Base-by-base conservation (phyloP, 1,140 invertebrate genomes). In the Drosophila bocki region DNA sequence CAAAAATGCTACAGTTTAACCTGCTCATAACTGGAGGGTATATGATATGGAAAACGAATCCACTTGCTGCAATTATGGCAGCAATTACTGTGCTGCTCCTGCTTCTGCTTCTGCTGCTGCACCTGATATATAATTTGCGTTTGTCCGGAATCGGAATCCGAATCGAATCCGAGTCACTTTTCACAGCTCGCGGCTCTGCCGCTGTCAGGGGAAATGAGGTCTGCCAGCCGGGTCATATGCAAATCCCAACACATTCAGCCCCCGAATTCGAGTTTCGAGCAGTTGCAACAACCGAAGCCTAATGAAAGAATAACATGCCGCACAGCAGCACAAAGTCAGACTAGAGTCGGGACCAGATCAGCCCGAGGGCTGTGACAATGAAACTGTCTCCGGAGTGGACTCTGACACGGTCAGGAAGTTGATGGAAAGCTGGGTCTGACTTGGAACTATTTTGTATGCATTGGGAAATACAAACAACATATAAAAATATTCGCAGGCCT, bases 11-110 rank as follows among this genome's bases (percentile, higher is more conserved):
- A 71, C 74, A 79, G 84, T 78, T 87, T 78, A 78, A 81, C 85
- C 87, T 84, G 84, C 84, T 88, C 84, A 87, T 87, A 87, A 87
- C 84, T 87, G 85, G 85, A 87, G 84, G 84, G 85, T 87, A 90
- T 90, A 75, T 70, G 64, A 82, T 68, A 78, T 67, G 57, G 75
- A 60, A 83, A 80, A 78, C 84, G 64, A 75, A 90, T 88, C 80
- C 85, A 90, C 84, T 87, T 87, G 85, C 80, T 75, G 81, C 83
- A 87, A 87, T 87, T 87, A 87, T 90, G 85, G 84, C 78, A 84
- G 75, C 84, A 87, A 87, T 87, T 87, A 87, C 82, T 75, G 81
- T 68, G 62, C 19, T 33, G 61, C 63, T 65, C 26, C 56, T 60
- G 76, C 63, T 65, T 17, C 56, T 60, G 76, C 59, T 63, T 57